Percentiles rank a stretch among this genome's conserved stretches.
Evolutionary conservation across 2,797 vertebrate species (phyloP).

Genomic region (Pangasius sanitwongsei): DNA sequence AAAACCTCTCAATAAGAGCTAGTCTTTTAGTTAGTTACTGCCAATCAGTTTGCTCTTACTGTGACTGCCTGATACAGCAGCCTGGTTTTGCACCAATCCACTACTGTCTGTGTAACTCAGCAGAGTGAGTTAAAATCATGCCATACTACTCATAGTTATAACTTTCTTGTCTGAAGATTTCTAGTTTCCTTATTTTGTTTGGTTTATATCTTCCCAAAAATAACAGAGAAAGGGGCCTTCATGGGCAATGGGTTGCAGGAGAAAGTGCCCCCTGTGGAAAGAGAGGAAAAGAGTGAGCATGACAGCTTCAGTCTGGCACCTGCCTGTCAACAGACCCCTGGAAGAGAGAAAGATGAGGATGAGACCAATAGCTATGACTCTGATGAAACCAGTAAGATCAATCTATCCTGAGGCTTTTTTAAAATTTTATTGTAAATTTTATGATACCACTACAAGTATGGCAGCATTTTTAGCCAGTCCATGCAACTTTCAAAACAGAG

Average conservation of each 20-base stretch:
- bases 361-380: slow-evolving; percentile 95
- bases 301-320: slow-evolving; percentile 69
- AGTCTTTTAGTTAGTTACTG: too few species aligned
- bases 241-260: slow-evolving; percentile 68
- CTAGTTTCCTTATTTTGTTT: background rate
- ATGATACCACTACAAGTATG: background rate
- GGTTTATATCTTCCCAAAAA: slow-evolving; percentile 49
- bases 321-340: slow-evolving; percentile 63
- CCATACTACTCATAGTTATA: background rate
- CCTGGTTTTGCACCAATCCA: slow-evolving; percentile 43
- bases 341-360: slow-evolving; percentile 83
- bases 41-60: too few species aligned
- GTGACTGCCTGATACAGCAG: too few species aligned
- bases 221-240: slow-evolving; percentile 64
- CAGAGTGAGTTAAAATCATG: slow-evolving; percentile 74
- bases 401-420: background rate
- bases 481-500: too few species aligned
- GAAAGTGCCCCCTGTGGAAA: slow-evolving; percentile 58
- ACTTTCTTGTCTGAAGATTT: slow-evolving; percentile 13
- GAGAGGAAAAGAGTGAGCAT: slow-evolving; percentile 80
- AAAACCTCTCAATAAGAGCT: too few species aligned
- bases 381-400: slow-evolving; percentile 89
- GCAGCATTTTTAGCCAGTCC: background rate
- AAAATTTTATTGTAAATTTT: background rate
- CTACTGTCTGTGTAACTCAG: slow-evolving; percentile 62